Base-by-base conservation (phyloP, 2,888 invertebrate genomes). In the Hipparchia sbordonii region DNA sequence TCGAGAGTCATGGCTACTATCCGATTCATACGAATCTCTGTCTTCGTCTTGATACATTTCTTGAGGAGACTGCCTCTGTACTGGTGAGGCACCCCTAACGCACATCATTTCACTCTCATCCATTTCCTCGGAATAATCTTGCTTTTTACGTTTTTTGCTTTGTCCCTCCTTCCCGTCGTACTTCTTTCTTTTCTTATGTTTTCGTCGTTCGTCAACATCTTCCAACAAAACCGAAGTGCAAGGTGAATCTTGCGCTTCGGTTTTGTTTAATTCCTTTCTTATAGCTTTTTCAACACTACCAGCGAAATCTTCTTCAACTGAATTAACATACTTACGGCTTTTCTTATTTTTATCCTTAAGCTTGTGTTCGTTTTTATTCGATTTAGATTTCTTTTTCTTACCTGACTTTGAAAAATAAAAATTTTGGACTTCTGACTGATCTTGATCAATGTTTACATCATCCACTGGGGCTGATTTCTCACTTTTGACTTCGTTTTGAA, bases 91-190 rank as follows among this genome's bases (percentile, higher is more conserved):
- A 56, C 97, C 97, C 68, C 97, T 94, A 9, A 97, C 95, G 86
- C 96, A 97, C 84, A 97, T 90, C 96, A 97, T 96, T 87, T 97
- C 97, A 82, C 95, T 96, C 81, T 97, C 97, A 85, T 97, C 96
- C 84, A 95, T 92, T 75, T 95, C 95, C 77, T 95, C 95, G 2
- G 91, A 87, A 76, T 85, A 94, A 46, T 93, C 94, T 77, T 94
- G 94, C 72, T 91, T 93, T 80, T 95, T 94, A 75, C 94, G 94
- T 84, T 95, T 96, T 87, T 95, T 91, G 80, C 90, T 89, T 77
- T 94, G 92, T 61, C 94, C 95, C 45, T 95, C 95, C 74, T 95
- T 95, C 51, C 93, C 87, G 61, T 95, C 95, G 71, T 94, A 90
- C 82, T 95, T 95, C 84, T 95, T 95, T 78, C 95, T 91, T 79